Evolutionary conservation across 2,797 vertebrate species (phyloP).

Genomic region (Sylvilagus floridanus): DNA sequence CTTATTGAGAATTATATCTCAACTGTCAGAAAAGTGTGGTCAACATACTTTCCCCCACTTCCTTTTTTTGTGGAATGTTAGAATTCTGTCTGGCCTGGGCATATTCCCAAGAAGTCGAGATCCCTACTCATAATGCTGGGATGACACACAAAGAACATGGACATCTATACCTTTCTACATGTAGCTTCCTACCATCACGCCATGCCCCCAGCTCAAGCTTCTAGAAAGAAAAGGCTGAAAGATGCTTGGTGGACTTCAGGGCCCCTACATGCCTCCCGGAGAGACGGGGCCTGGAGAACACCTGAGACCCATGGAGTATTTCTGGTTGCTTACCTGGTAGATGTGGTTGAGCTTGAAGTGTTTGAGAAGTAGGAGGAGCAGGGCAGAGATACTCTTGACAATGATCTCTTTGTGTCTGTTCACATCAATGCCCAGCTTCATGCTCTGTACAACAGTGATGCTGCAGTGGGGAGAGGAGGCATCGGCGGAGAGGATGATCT

Average conservation of each 20-base stretch:
- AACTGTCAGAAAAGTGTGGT: constrained; percentile 26
- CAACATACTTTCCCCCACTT: rapidly evolving
- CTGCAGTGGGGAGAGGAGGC: constrained; percentile 85
- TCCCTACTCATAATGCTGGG: background rate
- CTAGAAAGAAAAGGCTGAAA: background rate
- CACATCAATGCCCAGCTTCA: constrained; percentile 98
- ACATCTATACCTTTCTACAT: background rate
- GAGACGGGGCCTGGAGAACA: background rate
- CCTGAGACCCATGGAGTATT: rapidly evolving
- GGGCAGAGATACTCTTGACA: constrained; percentile 96
- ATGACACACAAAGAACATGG: constrained; percentile 37
- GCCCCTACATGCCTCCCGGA: background rate
- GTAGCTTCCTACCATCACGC: background rate
- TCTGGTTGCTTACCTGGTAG: constrained; percentile 91
- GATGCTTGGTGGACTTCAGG: background rate
- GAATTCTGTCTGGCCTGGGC: background rate
- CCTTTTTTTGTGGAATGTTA: background rate
- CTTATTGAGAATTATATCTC: constrained; percentile 52
- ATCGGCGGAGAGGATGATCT: background rate
- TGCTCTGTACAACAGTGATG: constrained; percentile 98
- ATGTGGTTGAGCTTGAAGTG: constrained; percentile 98
- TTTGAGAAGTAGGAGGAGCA: constrained; percentile 96
- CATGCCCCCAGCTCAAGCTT: background rate
- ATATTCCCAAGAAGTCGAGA: constrained; percentile 41
- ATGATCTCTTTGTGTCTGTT: constrained; percentile 99